Evolutionary conservation across 1,140 invertebrate species (phyloP).

Genomic region (Elymnias hypermnestra): DNA sequence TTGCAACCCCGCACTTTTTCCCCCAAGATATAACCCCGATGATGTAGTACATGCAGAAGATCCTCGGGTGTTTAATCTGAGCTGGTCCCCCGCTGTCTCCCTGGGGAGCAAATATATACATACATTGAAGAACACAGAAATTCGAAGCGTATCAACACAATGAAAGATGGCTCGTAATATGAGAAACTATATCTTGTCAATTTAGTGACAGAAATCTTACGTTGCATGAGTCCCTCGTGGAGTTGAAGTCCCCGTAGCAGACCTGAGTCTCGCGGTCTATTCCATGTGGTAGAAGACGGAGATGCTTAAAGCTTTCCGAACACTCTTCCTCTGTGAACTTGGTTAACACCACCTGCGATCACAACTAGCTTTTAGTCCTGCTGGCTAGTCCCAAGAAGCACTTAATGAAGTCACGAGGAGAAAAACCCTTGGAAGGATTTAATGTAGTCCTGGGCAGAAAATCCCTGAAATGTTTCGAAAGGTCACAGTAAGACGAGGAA

Average conservation of each 20-base stretch:
- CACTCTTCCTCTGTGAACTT: slow-evolving; percentile 4
- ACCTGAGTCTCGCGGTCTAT: slow-evolving; percentile 1
- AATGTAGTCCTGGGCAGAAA: no score
- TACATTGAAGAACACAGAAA: no score
- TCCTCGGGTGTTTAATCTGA: slow-evolving; percentile 28
- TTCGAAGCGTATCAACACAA: no score
- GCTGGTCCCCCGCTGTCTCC: slow-evolving; percentile 53
- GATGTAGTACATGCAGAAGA: slow-evolving; percentile 60
- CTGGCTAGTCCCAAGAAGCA: no score
- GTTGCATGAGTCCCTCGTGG: not conserved
- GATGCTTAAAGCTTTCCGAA: not conserved
- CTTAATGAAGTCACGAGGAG: no score
- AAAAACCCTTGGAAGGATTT: no score
- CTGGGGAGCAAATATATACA: no score
- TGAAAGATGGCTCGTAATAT: no score
- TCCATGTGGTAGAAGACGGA: not conserved
- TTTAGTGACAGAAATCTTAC: not conserved
- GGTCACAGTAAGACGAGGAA: no score
- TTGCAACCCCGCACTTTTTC: slow-evolving; percentile 71
- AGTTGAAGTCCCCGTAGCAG: slow-evolving; percentile 4
- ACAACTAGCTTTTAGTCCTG: not conserved
- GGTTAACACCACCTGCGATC: not conserved
- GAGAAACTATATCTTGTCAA: no score
- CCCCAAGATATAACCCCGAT: slow-evolving; percentile 80
- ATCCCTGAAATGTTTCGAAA: no score